phyloP scores from a whole-genome alignment of 1,140 invertebrate species.

The Leptonema lineaticorne region DNA sequence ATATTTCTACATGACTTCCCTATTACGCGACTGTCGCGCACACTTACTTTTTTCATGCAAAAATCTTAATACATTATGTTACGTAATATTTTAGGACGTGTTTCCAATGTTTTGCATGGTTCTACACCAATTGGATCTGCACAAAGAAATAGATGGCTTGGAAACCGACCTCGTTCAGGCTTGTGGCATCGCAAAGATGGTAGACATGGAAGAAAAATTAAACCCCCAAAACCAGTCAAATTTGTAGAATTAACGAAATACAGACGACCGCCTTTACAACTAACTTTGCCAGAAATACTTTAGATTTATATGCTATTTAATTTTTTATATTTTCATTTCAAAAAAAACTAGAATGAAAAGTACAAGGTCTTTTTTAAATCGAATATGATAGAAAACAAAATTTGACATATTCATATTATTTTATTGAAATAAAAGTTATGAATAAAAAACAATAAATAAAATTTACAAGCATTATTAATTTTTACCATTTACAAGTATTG shows the following conservation, averaged over 20 bases:
- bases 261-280: slow-evolving; percentile 2
- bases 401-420: too few relatives aligned
- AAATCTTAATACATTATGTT: too few relatives aligned
- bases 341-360: background rate
- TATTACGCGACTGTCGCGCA: too few relatives aligned
- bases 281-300: slow-evolving; percentile 43
- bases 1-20: too few relatives aligned
- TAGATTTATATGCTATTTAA: too few relatives aligned
- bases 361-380: background rate
- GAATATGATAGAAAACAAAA: too few relatives aligned
- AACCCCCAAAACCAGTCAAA: slow-evolving; percentile 54
- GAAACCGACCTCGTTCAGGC: slow-evolving; percentile 88
- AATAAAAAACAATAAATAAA: slow-evolving; percentile 18
- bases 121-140: slow-evolving; percentile 79
- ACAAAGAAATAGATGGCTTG: slow-evolving; percentile 78
- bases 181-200: slow-evolving; percentile 91
- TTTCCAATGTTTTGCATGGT: slow-evolving; percentile 80
- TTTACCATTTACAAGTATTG: background rate
- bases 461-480: background rate
- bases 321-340: background rate
- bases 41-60: too few relatives aligned
- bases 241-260: slow-evolving; percentile 40
- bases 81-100: slow-evolving; percentile 67
- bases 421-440: background rate
- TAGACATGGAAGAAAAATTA: slow-evolving; percentile 84